These are phyloP conservation scores for Zosterops hypoxanthus DNA, from an alignment of 2,113 vertebrate genomes.

Conservation along the genomic window DNA sequence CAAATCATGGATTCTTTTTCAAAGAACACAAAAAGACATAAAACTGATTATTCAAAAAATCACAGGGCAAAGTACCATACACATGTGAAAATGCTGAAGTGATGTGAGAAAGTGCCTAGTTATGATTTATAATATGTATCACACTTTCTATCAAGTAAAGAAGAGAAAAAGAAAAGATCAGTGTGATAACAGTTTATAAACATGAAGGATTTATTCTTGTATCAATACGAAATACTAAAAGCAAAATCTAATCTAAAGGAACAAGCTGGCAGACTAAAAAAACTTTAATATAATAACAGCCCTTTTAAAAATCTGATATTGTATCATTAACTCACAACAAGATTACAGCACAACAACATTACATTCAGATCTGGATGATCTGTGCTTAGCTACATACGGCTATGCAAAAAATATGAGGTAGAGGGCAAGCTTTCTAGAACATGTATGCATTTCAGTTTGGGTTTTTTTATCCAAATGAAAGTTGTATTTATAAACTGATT, in stretches of 20 bases:
- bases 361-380: conserved; percentile 52
- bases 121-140: background rate
- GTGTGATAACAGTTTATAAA: conserved; percentile 13
- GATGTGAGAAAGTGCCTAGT: background rate
- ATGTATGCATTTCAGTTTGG: background rate
- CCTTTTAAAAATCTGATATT: conserved; percentile 56
- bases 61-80: background rate
- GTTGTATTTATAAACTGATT: conserved; percentile 12
- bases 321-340: conserved; percentile 60
- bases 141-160: background rate
- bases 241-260: conserved; percentile 70
- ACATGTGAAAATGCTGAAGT: background rate
- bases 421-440: background rate
- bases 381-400: conserved; percentile 13
- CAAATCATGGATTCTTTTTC: conserved; percentile 1
- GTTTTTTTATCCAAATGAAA: background rate
- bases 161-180: conserved; percentile 12
- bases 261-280: conserved; percentile 49
- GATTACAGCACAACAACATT: conserved; percentile 63
- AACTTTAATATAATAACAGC: conserved; percentile 52
- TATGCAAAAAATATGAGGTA: background rate
- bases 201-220: conserved; percentile 25
- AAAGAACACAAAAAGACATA: background rate
- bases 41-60: background rate
- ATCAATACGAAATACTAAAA: conserved; percentile 44